Percentiles rank a stretch among this genome's conserved stretches.
Evolutionary conservation across 2,888 invertebrate species (phyloP).

Genomic region (Sisyra nigra): DNA sequence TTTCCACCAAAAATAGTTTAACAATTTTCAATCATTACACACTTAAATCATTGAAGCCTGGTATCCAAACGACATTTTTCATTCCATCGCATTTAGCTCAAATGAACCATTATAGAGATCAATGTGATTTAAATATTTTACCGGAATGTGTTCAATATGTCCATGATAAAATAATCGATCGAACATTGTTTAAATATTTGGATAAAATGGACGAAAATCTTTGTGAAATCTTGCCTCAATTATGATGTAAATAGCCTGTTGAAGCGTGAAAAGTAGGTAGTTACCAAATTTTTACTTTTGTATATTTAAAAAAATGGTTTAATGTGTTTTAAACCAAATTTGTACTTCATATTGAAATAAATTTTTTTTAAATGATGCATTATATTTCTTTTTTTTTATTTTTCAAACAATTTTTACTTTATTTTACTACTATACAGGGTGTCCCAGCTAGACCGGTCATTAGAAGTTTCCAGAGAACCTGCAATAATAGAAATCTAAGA

Average conservation of each 20-base stretch:
- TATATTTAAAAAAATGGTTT: no score
- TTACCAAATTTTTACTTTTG: no score
- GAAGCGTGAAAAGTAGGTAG: no score
- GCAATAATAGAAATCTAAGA: no score
- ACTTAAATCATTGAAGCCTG: constrained; percentile 37
- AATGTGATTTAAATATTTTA: constrained; percentile 22
- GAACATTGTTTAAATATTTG: constrained; percentile 19
- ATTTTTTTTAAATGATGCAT: no score
- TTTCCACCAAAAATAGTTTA: constrained; percentile 43
- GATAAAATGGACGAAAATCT: constrained; percentile 14
- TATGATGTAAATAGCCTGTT: constrained; percentile 3
- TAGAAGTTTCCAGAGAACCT: no score
- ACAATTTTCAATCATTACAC: constrained; percentile 66
- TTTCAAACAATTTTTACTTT: no score
- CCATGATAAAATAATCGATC: constrained; percentile 13
- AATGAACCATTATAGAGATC: constrained; percentile 48
- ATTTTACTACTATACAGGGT: no score
- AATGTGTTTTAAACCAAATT: no score
- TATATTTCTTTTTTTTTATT: no score
- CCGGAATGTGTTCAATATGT: constrained; percentile 18
- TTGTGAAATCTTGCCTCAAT: constrained; percentile 19
- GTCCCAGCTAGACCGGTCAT: no score
- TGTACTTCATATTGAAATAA: no score
- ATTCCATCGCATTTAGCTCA: constrained; percentile 41
- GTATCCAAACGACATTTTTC: constrained; percentile 35